Evolutionary conservation across 2,888 invertebrate species (phyloP), one percentile per base, ranked within the genome.

Genomic region (Phlogophora meticulosa): DNA sequence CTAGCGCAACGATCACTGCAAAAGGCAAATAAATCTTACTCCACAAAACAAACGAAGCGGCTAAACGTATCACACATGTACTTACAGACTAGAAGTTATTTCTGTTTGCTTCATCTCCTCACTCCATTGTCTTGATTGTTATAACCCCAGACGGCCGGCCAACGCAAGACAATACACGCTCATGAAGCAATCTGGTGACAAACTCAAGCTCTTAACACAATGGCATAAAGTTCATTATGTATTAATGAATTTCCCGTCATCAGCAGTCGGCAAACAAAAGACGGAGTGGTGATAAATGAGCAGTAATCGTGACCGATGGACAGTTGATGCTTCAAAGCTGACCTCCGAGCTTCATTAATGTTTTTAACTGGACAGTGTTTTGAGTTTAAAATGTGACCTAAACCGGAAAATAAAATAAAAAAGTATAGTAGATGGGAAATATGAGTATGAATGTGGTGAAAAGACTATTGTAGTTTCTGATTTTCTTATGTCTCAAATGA

Each of bases 231-330:
- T 85, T 81, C 81, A 85, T 72, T 79, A 78, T 80, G 67, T 66
- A 51, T 51, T 78, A 78, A 80, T 85, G 74, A 81, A 77, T 80
- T 72, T 81, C 67, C 68, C 60, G 76, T 75, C 81, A 81, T 67
- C 73, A 71, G 49, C 72, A 62, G 74, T 78, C 70, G 60, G 67
- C 51, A 49, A 72, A 77, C 75, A 78, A 78, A 70, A 76, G 85
- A 78, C 81, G 83, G 80, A 78, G 82, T 65, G 69, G 76, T 86
- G 85, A 88, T 88, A 80, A 88, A 89, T 89, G 84, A 86, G 20
- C 13, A 38, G 56, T 78, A 62, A 76, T 77, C 72, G 76, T 81
- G 81, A 72, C 76, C 73, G 65, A 53, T 48, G 65, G 52, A 43
- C 13, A 51, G 67, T 78, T 76, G 49, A 57, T 53, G 78, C 43